These are phyloP conservation scores for Petrophora chlorosata DNA, from an alignment of 2,888 invertebrate genomes.

Conservation along the genomic window DNA sequence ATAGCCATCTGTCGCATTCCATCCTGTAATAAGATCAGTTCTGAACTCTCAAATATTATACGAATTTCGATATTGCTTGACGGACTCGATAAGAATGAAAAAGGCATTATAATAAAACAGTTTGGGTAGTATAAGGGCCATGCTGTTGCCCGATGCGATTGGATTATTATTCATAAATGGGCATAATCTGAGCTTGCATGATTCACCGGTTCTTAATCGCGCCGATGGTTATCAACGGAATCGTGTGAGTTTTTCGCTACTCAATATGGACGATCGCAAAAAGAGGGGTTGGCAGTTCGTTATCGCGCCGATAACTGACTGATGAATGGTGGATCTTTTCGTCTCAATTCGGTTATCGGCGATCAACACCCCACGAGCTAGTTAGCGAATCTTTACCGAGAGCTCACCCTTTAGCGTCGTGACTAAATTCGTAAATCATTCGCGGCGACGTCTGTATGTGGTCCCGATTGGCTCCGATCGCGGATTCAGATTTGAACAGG, in stretches of 20 bases:
- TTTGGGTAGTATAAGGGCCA: constrained; percentile 23
- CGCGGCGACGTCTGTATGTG: constrained; percentile 75
- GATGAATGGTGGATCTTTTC: constrained; percentile 77
- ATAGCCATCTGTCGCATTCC: constrained; percentile 42
- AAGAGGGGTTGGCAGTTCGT: constrained; percentile 67
- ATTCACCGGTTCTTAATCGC: constrained; percentile 45
- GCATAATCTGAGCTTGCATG: constrained; percentile 38
- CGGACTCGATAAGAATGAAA: constrained; percentile 4
- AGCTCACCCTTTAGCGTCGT: constrained; percentile 48
- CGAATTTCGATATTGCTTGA: constrained; percentile 10
- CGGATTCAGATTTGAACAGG: constrained; percentile 61
- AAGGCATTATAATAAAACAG: constrained; percentile 27
- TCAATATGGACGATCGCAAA: constrained; percentile 63
- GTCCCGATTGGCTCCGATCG: constrained; percentile 57
- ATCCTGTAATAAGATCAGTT: constrained; percentile 32
- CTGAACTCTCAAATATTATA: constrained; percentile 15
- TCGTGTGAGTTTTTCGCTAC: constrained; percentile 67
- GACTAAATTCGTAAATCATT: constrained; percentile 57
- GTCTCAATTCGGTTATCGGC: constrained; percentile 80
- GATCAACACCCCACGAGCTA: constrained; percentile 76
- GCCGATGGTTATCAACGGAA: constrained; percentile 59
- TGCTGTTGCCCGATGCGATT: constrained; percentile 33
- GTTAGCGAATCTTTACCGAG: constrained; percentile 68
- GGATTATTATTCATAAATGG: constrained; percentile 49
- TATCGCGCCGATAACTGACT: constrained; percentile 77